Evolutionary conservation across 2,797 vertebrate genomes (phyloP).

Genomic region (Balearica regulorum): DNA sequence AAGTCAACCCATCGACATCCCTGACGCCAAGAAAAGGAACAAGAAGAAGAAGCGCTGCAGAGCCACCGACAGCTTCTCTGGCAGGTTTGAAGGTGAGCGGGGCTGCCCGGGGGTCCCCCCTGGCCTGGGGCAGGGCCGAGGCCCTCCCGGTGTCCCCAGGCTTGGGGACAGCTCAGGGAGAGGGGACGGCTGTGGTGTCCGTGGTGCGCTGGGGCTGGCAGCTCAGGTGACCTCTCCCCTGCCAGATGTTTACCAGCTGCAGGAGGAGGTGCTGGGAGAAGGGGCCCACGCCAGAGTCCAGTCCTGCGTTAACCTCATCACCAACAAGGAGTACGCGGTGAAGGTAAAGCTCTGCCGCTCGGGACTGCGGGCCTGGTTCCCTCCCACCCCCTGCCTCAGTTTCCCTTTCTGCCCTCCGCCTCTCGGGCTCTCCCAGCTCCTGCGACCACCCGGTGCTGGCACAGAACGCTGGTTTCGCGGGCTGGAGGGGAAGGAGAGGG

Average conservation of each 20-base stretch:
- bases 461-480: rapidly evolving
- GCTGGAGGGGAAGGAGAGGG: not conserved
- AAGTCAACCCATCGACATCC: slow-evolving; percentile 96
- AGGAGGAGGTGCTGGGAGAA: slow-evolving; percentile 93
- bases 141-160: not conserved
- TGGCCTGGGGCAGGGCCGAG: too few relatives aligned
- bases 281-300: slow-evolving; percentile 94
- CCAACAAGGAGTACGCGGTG: slow-evolving; percentile 96
- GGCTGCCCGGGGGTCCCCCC: not conserved
- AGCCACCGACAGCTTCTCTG: slow-evolving; percentile 96
- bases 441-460: rapidly evolving
- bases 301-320: slow-evolving; percentile 94
- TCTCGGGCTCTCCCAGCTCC: not conserved
- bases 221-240: not conserved
- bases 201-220: rapidly evolving
- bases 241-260: slow-evolving; percentile 94
- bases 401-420: not conserved
- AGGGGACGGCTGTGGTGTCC: not conserved
- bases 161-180: too few relatives aligned
- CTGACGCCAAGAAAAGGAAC: slow-evolving; percentile 93
- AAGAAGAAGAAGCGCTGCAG: slow-evolving; percentile 98
- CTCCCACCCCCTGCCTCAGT: not conserved
- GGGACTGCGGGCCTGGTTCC: rapidly evolving
- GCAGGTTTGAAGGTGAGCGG: slow-evolving; percentile 89
- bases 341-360: slow-evolving; percentile 76